These are phyloP conservation scores for Nipponacmea schrenckii DNA, from an alignment of 2,888 invertebrate species.

Conservation along the genomic window DNA sequence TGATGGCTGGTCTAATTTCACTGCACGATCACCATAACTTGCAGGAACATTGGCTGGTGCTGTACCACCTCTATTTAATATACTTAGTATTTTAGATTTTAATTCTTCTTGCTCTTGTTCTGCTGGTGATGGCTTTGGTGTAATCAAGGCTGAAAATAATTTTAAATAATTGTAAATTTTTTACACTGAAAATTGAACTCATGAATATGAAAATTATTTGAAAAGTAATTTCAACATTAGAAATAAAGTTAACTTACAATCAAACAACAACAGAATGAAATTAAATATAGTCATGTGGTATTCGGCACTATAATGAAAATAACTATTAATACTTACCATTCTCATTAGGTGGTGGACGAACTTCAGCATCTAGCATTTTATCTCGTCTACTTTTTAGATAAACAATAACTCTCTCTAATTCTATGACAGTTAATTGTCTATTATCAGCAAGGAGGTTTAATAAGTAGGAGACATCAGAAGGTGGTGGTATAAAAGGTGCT, in stretches of 20 bases:
- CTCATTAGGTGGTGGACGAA: slow-evolving; percentile 14
- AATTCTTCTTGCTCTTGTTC: slow-evolving; percentile 73
- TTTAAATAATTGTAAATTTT: not conserved
- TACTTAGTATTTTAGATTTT: slow-evolving; percentile 82
- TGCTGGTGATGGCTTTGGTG: slow-evolving; percentile 24
- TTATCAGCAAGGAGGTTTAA: slow-evolving; percentile 85
- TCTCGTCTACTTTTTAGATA: slow-evolving; percentile 80
- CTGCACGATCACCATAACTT: slow-evolving; percentile 6
- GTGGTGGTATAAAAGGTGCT: slow-evolving; percentile 45
- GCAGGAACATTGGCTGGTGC: slow-evolving; percentile 14
- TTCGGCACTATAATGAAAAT: not conserved
- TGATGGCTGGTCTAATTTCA: slow-evolving; percentile 12
- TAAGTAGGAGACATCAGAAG: slow-evolving; percentile 64
- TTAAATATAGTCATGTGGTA: not conserved
- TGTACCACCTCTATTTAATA: slow-evolving; percentile 69
- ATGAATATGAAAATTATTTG: not conserved
- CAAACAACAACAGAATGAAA: no score
- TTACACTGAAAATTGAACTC: no score
- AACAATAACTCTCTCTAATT: slow-evolving; percentile 55
- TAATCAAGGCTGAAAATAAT: slow-evolving; percentile 15
- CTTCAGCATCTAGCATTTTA: slow-evolving; percentile 21
- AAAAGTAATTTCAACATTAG: no score
- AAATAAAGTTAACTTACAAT: no score
- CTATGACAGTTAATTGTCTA: slow-evolving; percentile 68
- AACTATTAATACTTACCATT: slow-evolving; percentile 29